A percentile compares a stretch with the other conserved stretches of the same genome.
Evolutionary conservation across 2,888 invertebrate species (phyloP).

Genomic region (Alitta virens): DNA sequence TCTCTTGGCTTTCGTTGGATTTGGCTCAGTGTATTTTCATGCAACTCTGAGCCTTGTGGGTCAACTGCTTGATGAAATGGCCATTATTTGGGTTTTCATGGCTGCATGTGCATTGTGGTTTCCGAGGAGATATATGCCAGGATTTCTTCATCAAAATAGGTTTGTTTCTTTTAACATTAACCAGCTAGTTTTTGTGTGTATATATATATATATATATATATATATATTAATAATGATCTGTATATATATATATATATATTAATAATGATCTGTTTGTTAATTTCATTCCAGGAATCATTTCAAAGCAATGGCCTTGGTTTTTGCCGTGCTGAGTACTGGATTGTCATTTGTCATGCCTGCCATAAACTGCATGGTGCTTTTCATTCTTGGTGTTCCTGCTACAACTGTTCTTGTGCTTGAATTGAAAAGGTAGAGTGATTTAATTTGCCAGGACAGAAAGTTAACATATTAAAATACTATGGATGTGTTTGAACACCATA

Average conservation of each 20-base stretch:
- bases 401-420: slow-evolving; percentile 69
- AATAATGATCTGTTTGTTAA: background rate
- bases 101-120: slow-evolving; percentile 73
- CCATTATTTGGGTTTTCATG: slow-evolving; percentile 80
- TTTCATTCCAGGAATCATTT: slow-evolving; percentile 50
- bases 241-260: background rate
- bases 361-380: slow-evolving; percentile 79
- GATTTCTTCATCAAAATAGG: slow-evolving; percentile 34
- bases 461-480: too few species aligned
- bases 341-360: slow-evolving; percentile 74
- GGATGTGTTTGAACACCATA: too few species aligned
- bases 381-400: slow-evolving; percentile 72
- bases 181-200: too few species aligned
- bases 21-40: slow-evolving; percentile 82
- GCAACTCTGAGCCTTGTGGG: slow-evolving; percentile 79
- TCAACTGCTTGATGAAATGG: slow-evolving; percentile 77
- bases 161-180: too few species aligned
- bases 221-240: background rate
- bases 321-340: slow-evolving; percentile 68
- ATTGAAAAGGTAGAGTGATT: slow-evolving; percentile 69
- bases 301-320: slow-evolving; percentile 63
- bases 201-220: background rate
- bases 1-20: slow-evolving; percentile 74
- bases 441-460: too few species aligned
- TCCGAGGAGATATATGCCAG: slow-evolving; percentile 34